Percentiles rank a stretch among this genome's conserved stretches.
Evolutionary conservation across 2,797 vertebrate genomes (phyloP).

Genomic region (Sparus aurata): DNA sequence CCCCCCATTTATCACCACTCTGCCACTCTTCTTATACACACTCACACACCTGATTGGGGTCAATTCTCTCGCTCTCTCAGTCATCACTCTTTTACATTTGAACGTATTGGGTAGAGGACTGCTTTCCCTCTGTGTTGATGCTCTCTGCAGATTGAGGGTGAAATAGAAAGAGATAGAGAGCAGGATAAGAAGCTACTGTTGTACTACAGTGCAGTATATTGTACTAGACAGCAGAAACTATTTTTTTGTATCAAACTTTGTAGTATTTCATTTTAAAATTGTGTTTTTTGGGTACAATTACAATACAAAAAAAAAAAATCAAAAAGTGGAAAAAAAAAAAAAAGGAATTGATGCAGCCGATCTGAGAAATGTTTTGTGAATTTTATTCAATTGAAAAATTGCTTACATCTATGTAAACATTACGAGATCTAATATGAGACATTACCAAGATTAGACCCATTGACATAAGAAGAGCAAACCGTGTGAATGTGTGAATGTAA

Average conservation of each 20-base stretch:
- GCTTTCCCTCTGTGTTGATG: conserved; percentile 20
- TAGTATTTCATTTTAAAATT: not conserved
- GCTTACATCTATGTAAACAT: not conserved
- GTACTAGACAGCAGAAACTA: not conserved
- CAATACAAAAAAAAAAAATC: too few relatives aligned
- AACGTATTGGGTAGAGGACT: conserved; percentile 44
- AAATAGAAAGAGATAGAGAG: conserved; percentile 34
- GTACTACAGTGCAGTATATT: not conserved
- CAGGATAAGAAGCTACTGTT: conserved; percentile 13
- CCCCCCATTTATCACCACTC: conserved; percentile 76
- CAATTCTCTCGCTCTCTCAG: conserved; percentile 62
- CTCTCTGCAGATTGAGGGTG: conserved; percentile 27
- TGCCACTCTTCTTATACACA: conserved; percentile 34
- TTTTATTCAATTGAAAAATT: not conserved
- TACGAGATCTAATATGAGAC: conserved; percentile 6
- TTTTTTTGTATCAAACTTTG: too few relatives aligned
- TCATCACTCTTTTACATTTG: conserved; percentile 76
- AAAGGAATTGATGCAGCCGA: not conserved
- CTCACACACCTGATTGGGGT: conserved; percentile 81
- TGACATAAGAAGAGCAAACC: conserved; percentile 11
- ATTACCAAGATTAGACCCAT: not conserved
- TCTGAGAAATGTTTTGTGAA: not conserved
- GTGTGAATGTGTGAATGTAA: conserved; percentile 9
- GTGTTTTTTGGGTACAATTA: not conserved
- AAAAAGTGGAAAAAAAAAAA: not conserved